Evolutionary conservation across 2,888 invertebrate genomes (phyloP), one percentile per base, ranked within the genome.

Genomic region (Phengaris arion): DNA sequence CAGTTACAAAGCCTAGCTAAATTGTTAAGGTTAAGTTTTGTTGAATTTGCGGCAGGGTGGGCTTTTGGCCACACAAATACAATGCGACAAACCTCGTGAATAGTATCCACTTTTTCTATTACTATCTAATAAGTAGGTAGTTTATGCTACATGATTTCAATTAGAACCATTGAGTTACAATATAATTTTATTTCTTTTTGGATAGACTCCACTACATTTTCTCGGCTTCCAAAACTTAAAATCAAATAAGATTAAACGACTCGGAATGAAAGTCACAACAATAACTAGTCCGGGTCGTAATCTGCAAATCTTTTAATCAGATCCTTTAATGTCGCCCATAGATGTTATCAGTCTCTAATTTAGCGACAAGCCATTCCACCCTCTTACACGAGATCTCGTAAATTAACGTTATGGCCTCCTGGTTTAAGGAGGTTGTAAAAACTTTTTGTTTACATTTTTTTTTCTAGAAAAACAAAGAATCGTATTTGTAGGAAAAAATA

Each of bases 361-460:
- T 70, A 70, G 15, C 70, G 70, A 35, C 64, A 64, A 51, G 70
- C 70, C 70, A 70, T 70, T 51, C 51, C 9, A 70, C 70, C 70
- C 70, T 70, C 70, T 70, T 70, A 70, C 48, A 51, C 70, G 70
- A 70, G 51, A 70, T 70, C 70, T 70, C 70, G 70, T 70, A 70
- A 70, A 70, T 70, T 51, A 70, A 70, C 22, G 70, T 70, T 48
- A 70, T 15, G 48, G 70, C 70, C 51, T 51, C 70, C 51, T 15
- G 70, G 64, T 64, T 35, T 45, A 12, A 64, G 64, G 64, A 45
- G 64, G 35, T 64, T 45, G 64, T 64, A 64, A 64, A 64, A 64
- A 64, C 64, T 64, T 64, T 64, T 64, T 64, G 35, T 35, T 64
- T 64, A 64, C 35, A 22, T 64, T 64, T 64, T 13, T 64, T 13